Evolutionary conservation across 2,797 vertebrate genomes (phyloP).

Genomic region (Apodemus agrarius): DNA sequence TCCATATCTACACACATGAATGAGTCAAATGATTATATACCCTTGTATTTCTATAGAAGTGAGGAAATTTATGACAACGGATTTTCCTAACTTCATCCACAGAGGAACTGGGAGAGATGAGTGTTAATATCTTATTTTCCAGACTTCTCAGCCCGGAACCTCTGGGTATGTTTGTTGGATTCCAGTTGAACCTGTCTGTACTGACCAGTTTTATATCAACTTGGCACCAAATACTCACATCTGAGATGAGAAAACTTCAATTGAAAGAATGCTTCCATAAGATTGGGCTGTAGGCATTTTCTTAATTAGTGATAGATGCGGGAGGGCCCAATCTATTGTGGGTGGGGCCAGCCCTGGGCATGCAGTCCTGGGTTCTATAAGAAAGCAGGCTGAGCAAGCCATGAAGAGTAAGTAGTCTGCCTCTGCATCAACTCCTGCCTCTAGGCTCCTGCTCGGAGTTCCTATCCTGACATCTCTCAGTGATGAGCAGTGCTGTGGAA

Average conservation of each 20-base stretch:
- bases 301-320: background rate
- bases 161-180: fast-evolving
- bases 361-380: background rate
- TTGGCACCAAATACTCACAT: background rate
- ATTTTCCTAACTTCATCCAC: background rate
- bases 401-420: background rate
- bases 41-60: background rate
- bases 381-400: background rate
- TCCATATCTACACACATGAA: background rate
- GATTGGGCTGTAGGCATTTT: background rate
- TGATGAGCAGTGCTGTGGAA: background rate
- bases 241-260: background rate
- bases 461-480: background rate
- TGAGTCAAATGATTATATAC: background rate
- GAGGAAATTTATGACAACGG: too few relatives aligned
- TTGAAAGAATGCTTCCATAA: background rate
- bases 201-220: background rate
- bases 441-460: background rate
- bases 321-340: background rate
- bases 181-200: background rate
- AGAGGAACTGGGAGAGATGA: background rate
- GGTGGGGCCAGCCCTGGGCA: background rate
- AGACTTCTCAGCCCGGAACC: background rate
- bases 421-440: background rate
- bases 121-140: background rate